Evolutionary conservation across 2,888 invertebrate species (phyloP).

Genomic region (Dicranocentrus wangi): DNA sequence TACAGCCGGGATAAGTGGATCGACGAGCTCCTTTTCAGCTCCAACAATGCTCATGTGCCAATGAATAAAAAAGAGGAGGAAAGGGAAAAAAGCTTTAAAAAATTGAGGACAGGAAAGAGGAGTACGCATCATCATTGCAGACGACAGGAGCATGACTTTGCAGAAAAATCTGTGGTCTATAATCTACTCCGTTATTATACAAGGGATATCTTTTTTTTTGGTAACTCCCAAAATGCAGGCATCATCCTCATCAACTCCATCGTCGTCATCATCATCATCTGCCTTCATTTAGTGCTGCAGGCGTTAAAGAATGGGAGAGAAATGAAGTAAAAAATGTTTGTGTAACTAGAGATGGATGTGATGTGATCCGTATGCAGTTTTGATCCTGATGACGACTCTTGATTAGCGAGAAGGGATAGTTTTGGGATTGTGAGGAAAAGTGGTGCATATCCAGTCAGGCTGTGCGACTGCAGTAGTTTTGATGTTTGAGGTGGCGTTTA

Average conservation of each 20-base stretch:
- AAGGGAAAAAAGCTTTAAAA: slow-evolving; percentile 20
- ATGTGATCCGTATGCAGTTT: no score
- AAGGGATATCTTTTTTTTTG: slow-evolving; percentile 39
- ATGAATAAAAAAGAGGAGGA: slow-evolving; percentile 55
- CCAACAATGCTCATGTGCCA: slow-evolving; percentile 41
- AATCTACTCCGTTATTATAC: slow-evolving; percentile 6
- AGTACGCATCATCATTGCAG: slow-evolving; percentile 52
- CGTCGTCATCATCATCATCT: slow-evolving; percentile 10
- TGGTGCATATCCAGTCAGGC: no score
- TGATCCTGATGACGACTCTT: no score
- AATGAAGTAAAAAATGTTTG: slow-evolving; percentile 1
- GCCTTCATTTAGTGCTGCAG: neutral
- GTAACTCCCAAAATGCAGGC: slow-evolving; percentile 35
- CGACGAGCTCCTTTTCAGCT: slow-evolving; percentile 18
- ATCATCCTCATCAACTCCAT: slow-evolving; percentile 40
- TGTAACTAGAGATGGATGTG: no score
- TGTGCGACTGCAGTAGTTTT: no score
- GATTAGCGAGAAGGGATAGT: no score
- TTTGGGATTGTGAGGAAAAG: no score
- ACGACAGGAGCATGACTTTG: slow-evolving; percentile 61
- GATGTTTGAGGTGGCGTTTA: no score
- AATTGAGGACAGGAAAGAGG: slow-evolving; percentile 23
- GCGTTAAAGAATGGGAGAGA: slow-evolving; percentile 5
- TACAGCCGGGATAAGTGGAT: slow-evolving; percentile 9
- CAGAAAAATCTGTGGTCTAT: slow-evolving; percentile 45